phyloP scores from a whole-genome alignment of 2,113 vertebrate genomes.

The Chloroceryle aenea region DNA sequence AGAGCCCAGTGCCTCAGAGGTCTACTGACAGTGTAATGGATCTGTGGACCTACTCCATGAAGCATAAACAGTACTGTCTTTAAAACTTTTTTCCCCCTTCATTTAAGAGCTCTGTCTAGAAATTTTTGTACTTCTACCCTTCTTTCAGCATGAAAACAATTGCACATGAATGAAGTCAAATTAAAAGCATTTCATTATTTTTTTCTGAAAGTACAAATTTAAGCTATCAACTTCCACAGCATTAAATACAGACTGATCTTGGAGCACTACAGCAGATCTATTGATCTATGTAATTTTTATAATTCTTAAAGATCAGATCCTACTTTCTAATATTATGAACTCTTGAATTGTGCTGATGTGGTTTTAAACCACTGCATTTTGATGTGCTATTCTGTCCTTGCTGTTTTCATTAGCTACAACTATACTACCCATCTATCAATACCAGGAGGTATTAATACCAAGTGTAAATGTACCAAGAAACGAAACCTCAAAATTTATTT shows the following conservation, averaged over 20 bases:
- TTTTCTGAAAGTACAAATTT: not conserved
- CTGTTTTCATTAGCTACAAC: not conserved
- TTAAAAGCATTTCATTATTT: not conserved
- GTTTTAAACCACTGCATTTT: constrained; percentile 26
- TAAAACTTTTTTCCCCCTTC: not conserved
- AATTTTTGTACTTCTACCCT: not conserved
- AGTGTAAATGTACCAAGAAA: not conserved
- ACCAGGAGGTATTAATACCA: not conserved
- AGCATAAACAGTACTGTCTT: not conserved
- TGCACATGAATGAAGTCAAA: not conserved
- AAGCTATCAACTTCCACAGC: not conserved
- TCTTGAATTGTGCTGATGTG: not conserved
- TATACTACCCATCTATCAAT: not conserved
- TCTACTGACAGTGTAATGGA: not conserved
- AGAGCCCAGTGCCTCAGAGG: not conserved
- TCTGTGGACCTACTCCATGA: not conserved
- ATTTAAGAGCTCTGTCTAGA: not conserved
- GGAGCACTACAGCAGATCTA: not conserved
- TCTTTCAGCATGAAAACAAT: not conserved
- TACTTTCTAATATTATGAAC: not conserved
- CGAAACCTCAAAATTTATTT: constrained; percentile 10
- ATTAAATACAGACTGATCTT: not conserved
- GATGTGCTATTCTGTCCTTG: not conserved
- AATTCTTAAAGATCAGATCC: not conserved
- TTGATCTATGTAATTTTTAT: not conserved